Percentiles rank a stretch among this genome's conserved stretches.
Evolutionary conservation across 1,140 invertebrate genomes (phyloP).

Genomic region (Bombyx mandarina): DNA sequence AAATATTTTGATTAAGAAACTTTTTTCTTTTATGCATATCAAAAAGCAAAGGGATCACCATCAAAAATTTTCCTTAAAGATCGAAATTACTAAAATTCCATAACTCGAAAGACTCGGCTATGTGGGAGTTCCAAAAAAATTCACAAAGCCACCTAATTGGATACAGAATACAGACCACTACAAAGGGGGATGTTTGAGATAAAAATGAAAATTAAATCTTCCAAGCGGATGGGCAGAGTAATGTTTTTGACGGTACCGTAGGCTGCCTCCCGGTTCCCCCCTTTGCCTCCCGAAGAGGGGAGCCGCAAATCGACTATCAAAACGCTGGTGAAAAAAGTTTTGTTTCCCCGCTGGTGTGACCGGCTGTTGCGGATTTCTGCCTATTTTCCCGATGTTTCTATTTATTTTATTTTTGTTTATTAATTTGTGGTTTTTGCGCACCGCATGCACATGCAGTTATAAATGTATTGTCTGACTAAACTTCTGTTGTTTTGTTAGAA

Average conservation of each 20-base stretch:
- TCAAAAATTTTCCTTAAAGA: background rate
- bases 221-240: constrained; percentile 64
- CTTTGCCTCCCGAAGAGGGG: constrained; percentile 14
- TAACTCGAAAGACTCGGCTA: constrained; percentile 44
- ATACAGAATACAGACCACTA: constrained; percentile 66
- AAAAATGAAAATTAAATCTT: constrained; percentile 72
- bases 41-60: background rate
- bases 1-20: too few relatives aligned
- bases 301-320: constrained; percentile 67
- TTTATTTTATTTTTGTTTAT: constrained; percentile 23
- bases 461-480: background rate
- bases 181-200: constrained; percentile 69
- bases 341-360: constrained; percentile 44
- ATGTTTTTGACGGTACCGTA: constrained; percentile 66
- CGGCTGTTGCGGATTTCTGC: constrained; percentile 38
- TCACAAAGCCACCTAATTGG: constrained; percentile 67
- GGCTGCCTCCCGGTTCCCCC: constrained; percentile 23
- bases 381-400: constrained; percentile 28
- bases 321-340: constrained; percentile 60
- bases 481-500: too few relatives aligned
- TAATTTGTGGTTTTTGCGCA: constrained; percentile 32
- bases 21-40: background rate
- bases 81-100: constrained; percentile 63
- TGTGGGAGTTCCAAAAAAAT: constrained; percentile 52
- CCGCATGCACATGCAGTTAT: background rate